Conservation (phyloP, 2,888 invertebrate genomes). For the Cynaeus angustus region DNA sequence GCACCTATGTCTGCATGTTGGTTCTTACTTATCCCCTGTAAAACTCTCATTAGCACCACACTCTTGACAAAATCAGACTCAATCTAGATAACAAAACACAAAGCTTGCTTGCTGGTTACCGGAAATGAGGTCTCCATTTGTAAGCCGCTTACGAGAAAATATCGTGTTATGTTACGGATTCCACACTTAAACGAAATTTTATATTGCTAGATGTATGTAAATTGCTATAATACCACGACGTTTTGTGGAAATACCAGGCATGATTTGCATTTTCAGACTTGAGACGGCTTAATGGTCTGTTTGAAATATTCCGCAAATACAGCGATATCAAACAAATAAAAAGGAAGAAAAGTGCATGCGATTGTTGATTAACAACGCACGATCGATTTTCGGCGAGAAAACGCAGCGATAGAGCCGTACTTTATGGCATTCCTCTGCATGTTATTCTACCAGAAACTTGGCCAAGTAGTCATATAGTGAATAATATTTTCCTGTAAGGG, state of each 20-base stretch:
- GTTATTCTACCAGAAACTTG: no score
- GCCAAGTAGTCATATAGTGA: no score
- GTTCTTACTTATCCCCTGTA: slow-evolving; percentile 45
- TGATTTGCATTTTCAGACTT: slow-evolving; percentile 42
- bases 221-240: slow-evolving; percentile 34
- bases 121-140: slow-evolving; percentile 51
- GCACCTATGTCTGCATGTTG: slow-evolving; percentile 11
- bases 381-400: not conserved
- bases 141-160: slow-evolving; percentile 52
- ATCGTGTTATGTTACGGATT: slow-evolving; percentile 40
- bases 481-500: no score
- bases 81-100: slow-evolving; percentile 51
- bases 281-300: slow-evolving; percentile 29
- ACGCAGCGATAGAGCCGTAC: not conserved
- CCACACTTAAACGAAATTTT: slow-evolving; percentile 32
- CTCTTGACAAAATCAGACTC: slow-evolving; percentile 40
- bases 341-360: not conserved
- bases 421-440: no score
- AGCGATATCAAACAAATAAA: not conserved
- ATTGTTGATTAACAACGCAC: not conserved
- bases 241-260: slow-evolving; percentile 29
- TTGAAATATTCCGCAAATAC: slow-evolving; percentile 27
- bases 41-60: slow-evolving; percentile 52
- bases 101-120: slow-evolving; percentile 39
- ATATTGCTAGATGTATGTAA: slow-evolving; percentile 42